Percentiles rank a stretch among this genome's conserved stretches.
Evolutionary conservation across 1,140 invertebrate species (phyloP).

Genomic region (Hypsibius dujardini): DNA sequence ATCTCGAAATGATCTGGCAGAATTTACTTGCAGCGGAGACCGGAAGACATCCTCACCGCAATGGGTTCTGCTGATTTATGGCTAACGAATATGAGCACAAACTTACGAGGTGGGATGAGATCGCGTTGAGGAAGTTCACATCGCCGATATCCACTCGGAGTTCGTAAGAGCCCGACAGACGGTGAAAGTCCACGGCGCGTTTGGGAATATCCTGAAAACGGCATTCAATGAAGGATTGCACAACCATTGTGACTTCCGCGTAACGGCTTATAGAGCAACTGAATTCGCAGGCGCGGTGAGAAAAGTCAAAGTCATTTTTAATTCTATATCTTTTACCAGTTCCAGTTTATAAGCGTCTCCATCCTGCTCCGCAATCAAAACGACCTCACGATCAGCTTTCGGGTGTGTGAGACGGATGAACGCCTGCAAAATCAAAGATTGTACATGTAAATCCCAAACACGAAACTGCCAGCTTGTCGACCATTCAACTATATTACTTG

Average conservation of each 20-base stretch:
- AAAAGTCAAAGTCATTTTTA: neutral
- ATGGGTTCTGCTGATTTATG: constrained; percentile 7
- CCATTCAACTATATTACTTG: no score
- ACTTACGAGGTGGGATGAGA: neutral
- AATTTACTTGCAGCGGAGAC: neutral
- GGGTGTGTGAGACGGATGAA: neutral
- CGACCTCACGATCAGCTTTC: neutral
- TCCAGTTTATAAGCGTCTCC: neutral
- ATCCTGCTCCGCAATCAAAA: neutral
- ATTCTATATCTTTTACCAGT: neutral
- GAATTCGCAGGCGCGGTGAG: neutral
- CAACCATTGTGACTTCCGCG: no score
- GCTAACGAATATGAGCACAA: neutral
- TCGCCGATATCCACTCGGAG: neutral
- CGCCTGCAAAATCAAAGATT: neutral
- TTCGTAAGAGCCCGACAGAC: neutral
- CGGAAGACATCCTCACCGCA: neutral
- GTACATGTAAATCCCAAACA: no score
- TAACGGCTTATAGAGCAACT: no score
- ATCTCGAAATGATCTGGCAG: constrained; percentile 7
- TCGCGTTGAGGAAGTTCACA: neutral
- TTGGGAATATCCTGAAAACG: constrained; percentile 9
- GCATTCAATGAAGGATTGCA: neutral
- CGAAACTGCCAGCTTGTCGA: no score
- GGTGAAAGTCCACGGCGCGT: neutral